Evolutionary conservation across 2,888 invertebrate genomes (phyloP), one percentile per base, ranked within the genome.

Genomic region (Drosophila pseudotakahashii): DNA sequence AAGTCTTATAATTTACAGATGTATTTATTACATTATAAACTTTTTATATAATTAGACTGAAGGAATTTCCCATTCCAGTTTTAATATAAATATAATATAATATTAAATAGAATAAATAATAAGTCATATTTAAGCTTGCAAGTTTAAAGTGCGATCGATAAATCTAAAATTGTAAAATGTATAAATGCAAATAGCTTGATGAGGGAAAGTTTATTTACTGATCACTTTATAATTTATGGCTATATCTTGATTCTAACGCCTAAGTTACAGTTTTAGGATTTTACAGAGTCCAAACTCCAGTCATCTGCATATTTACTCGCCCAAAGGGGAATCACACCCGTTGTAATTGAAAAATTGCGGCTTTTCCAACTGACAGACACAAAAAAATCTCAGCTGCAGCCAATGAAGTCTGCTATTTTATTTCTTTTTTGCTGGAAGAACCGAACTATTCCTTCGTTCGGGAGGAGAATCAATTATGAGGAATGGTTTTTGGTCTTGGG

Each of bases 401-500:
- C 69, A 72, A 73, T 70, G 52, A 69, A 83, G 64, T 86, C 68
- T 75, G 34, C 51, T 19, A 16, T 23, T 30, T 51, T 45, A 23
- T 7, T 19, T 1, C 11, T 26, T 51, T 45, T 44, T 7, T 19
- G 19, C 11, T 26, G 1, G 30, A 47, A 58, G 48, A 51, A 26
- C 26, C 32, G 23, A 58, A n/a, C 48, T 34, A 48, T 48, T 32
- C 48, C 36, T 48, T 48, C 41, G 54, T 41, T 54, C 47, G 19
- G 32, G 48, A 51, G 62, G 62, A 62, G 81, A 88, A 81, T 88
- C 76, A 84, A 88, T 86, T 85, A 88, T 88, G 78, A 87, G 84
- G 71, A 79, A 81, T 72, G 74, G 66, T 64, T 77, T 57, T 53
- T 37, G 68, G 66, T 68, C 48, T 55, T 7, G 64, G 53, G 14